Evolutionary conservation across 1,140 invertebrate genomes (phyloP).

Genomic region (Drosophila pandora): DNA sequence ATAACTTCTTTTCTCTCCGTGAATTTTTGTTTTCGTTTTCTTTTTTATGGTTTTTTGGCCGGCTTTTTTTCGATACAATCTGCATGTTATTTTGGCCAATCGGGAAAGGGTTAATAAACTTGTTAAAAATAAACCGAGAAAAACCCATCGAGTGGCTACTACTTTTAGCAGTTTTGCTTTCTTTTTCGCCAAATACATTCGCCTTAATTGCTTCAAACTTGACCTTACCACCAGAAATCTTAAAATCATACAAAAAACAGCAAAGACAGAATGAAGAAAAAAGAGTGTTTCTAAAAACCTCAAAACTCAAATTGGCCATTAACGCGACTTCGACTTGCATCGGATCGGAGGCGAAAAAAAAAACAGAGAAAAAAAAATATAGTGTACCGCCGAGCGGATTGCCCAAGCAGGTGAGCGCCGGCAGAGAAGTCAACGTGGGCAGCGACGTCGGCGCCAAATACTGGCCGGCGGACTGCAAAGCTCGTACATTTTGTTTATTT

Average conservation of each 20-base stretch:
- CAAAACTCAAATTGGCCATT: slow-evolving; percentile 63
- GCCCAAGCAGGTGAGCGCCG: slow-evolving; percentile 16
- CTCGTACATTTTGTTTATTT: slow-evolving; percentile 80
- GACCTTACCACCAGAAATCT: slow-evolving; percentile 74
- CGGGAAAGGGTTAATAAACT: slow-evolving; percentile 73
- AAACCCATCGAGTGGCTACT: slow-evolving; percentile 29
- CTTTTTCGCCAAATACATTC: slow-evolving; percentile 60
- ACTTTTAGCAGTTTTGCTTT: slow-evolving; percentile 64
- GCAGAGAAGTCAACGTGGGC: slow-evolving; percentile 31
- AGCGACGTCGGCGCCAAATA: slow-evolving; percentile 36
- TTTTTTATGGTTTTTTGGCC: slow-evolving; percentile 23
- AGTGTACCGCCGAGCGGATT: slow-evolving; percentile 28
- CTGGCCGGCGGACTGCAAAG: slow-evolving; percentile 40
- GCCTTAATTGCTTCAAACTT: slow-evolving; percentile 71
- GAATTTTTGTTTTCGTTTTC: slow-evolving; percentile 11
- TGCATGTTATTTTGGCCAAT: slow-evolving; percentile 50
- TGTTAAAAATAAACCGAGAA: slow-evolving; percentile 57
- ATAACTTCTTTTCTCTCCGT: slow-evolving; percentile 5
- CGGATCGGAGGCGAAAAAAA: slow-evolving; percentile 44
- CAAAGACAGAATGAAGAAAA: slow-evolving; percentile 3
- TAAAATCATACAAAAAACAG: slow-evolving; percentile 22
- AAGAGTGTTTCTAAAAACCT: slow-evolving; percentile 29
- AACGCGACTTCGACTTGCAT: slow-evolving; percentile 66
- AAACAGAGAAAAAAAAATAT: slow-evolving; percentile 16
- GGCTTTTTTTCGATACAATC: slow-evolving; percentile 52